Conservation (phyloP, 2,888 invertebrate genomes). For the Pilophorus perplexus region DNA sequence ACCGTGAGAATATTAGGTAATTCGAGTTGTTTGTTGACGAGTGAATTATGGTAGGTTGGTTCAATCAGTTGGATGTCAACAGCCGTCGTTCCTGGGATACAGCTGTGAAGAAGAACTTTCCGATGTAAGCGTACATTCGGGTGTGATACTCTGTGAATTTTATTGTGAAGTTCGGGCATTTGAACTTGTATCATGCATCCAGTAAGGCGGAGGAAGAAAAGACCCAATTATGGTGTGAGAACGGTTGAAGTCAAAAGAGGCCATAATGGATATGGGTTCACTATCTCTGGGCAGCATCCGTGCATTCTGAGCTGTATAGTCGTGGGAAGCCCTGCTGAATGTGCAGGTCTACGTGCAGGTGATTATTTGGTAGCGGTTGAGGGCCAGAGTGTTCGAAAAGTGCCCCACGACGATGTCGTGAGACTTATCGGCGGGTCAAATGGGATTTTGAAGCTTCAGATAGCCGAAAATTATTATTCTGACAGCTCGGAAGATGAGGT, state of each 20-base stretch:
- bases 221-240: constrained; percentile 71
- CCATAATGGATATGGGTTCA: constrained; percentile 92
- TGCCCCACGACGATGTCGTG: constrained; percentile 91
- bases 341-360: constrained; percentile 84
- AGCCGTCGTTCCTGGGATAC: too few relatives aligned
- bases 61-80: too few relatives aligned
- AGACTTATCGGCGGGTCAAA: constrained; percentile 82
- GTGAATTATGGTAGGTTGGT: too few relatives aligned
- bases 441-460: constrained; percentile 78
- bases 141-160: too few relatives aligned
- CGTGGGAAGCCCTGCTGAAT: constrained; percentile 82
- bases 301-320: constrained; percentile 94
- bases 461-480: constrained; percentile 81
- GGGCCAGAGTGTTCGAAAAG: constrained; percentile 84
- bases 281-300: constrained; percentile 94
- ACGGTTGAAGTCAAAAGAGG: constrained; percentile 84
- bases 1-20: too few relatives aligned
- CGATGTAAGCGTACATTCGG: too few relatives aligned
- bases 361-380: constrained; percentile 91
- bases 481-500: constrained; percentile 80
- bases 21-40: too few relatives aligned
- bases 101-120: too few relatives aligned
- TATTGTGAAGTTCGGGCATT: too few relatives aligned
- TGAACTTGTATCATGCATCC: constrained; percentile 56
- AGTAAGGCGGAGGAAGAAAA: constrained; percentile 65